Conservation (phyloP, 1,140 invertebrate genomes). For the Halotydeus destructor region DNA sequence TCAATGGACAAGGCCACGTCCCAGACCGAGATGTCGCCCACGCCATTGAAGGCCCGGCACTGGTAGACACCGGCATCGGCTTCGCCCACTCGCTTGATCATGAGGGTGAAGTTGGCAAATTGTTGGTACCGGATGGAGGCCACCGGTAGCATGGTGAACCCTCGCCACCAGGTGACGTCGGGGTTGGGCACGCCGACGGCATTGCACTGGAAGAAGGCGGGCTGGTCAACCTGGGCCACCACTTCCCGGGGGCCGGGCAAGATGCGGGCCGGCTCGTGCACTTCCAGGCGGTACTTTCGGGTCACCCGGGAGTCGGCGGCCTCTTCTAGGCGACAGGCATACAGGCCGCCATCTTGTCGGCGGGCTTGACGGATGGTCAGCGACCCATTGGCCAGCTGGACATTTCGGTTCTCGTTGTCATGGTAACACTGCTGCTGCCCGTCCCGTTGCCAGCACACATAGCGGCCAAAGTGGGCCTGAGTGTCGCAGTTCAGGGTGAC, state of each 20-base stretch:
- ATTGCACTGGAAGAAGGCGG: constrained; percentile 49
- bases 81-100: constrained; percentile 43
- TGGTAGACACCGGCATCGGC: constrained; percentile 40
- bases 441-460: too few relatives aligned
- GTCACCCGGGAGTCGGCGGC: constrained; percentile 39
- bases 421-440: not conserved
- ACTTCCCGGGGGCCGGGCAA: constrained; percentile 26
- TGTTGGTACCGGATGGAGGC: constrained; percentile 46
- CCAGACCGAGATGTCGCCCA: constrained; percentile 49
- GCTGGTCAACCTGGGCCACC: constrained; percentile 42
- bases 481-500: not conserved
- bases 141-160: constrained; percentile 45
- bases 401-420: constrained; percentile 58
- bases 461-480: too few relatives aligned
- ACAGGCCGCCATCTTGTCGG: constrained; percentile 44
- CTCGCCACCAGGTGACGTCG: constrained; percentile 61
- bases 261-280: constrained; percentile 13
- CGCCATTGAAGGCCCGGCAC: constrained; percentile 64
- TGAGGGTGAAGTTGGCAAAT: constrained; percentile 43
- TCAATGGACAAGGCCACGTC: constrained; percentile 34
- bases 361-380: constrained; percentile 39
- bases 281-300: not conserved
- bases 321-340: constrained; percentile 43
- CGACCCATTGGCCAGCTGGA: constrained; percentile 35
- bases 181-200: constrained; percentile 60